Evolutionary conservation across 2,888 invertebrate genomes (phyloP).

Genomic region (Xestia xanthographa): DNA sequence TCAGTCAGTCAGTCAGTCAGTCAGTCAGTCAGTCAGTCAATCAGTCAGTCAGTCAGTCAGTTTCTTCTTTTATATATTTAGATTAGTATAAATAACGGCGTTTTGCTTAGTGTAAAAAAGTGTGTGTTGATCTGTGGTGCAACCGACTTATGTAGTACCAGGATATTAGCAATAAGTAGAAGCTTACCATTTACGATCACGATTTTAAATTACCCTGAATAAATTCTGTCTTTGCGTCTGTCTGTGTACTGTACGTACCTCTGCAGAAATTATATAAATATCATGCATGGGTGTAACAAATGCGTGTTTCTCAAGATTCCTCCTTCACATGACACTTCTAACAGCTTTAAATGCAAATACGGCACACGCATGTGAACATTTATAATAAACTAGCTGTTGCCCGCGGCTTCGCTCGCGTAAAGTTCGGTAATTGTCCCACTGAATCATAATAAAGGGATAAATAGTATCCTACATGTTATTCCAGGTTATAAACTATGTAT

Average conservation of each 20-base stretch:
- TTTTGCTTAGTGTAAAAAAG: background rate
- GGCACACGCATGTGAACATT: background rate
- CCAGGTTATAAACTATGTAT: no score
- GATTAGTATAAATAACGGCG: background rate
- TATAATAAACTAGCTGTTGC: no score
- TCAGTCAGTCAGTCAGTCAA: no score
- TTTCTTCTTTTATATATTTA: no score
- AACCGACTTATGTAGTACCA: background rate
- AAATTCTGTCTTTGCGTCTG: background rate
- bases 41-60: no score
- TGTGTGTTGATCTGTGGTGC: background rate
- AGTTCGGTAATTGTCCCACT: no score
- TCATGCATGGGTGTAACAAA: background rate
- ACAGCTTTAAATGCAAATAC: constrained; percentile 13
- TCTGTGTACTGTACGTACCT: background rate
- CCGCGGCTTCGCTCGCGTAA: no score
- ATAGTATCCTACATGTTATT: no score
- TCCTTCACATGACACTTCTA: background rate
- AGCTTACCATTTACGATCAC: background rate
- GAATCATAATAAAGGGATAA: no score
- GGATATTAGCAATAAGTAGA: background rate
- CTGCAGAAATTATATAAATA: background rate
- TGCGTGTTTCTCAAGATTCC: constrained; percentile 2
- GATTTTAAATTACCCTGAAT: background rate
- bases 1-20: no score